These are phyloP conservation scores for Mesembrinibis cayennensis DNA, from an alignment of 2,113 vertebrate species.

Conservation along the genomic window DNA sequence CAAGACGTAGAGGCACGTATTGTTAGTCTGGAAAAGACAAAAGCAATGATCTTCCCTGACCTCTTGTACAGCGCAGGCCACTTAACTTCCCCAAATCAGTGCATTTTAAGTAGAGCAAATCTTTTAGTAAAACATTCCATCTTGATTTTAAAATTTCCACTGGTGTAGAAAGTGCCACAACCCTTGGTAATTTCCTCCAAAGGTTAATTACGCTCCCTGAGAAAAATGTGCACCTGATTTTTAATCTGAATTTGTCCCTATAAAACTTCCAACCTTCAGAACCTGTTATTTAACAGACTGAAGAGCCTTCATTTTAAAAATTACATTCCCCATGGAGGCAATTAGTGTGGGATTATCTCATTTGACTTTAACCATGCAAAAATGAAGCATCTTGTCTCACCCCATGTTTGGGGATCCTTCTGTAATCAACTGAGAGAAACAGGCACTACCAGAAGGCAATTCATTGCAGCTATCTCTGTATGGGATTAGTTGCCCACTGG, in stretches of 20 bases:
- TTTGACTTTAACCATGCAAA: not conserved
- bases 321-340: slow-evolving; percentile 46
- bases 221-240: slow-evolving; percentile 37
- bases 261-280: slow-evolving; percentile 28
- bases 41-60: not conserved
- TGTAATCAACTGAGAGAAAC: not conserved
- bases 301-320: slow-evolving; percentile 35
- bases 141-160: slow-evolving; percentile 48
- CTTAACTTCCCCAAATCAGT: not conserved
- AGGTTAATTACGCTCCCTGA: not conserved
- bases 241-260: slow-evolving; percentile 28
- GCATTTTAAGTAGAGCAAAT: slow-evolving; percentile 7
- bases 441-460: not conserved
- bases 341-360: slow-evolving; percentile 55
- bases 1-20: accelerated
- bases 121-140: slow-evolving; percentile 24
- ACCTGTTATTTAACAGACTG: slow-evolving; percentile 6
- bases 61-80: not conserved
- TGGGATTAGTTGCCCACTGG: not conserved
- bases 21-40: not conserved
- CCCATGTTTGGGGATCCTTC: not conserved
- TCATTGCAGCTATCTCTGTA: not conserved
- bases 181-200: slow-evolving; percentile 34
- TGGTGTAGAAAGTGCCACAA: slow-evolving; percentile 28
- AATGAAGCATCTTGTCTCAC: slow-evolving; percentile 20